Percentiles rank a stretch among this genome's conserved stretches.
These are phyloP conservation scores for Albula glossodonta DNA, from an alignment of 2,113 vertebrate genomes.

Conservation along the genomic window DNA sequence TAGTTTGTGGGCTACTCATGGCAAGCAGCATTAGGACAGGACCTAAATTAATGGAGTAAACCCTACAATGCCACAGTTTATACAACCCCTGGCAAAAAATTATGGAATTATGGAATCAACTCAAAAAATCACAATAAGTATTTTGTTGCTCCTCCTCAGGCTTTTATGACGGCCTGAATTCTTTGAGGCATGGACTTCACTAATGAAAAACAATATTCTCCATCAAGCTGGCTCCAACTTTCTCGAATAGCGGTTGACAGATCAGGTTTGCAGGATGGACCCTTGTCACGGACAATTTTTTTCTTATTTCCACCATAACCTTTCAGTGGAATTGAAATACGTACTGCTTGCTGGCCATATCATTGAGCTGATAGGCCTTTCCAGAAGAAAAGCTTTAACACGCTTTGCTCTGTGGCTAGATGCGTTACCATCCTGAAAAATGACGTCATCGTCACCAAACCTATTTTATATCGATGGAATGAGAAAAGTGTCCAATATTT, in stretches of 20 bases:
- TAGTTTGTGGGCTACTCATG: too few species aligned
- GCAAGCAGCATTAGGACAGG: too few species aligned
- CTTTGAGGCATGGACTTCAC: constrained; percentile 14
- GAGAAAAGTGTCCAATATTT: neutral
- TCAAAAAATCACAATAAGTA: neutral
- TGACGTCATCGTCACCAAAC: too few species aligned
- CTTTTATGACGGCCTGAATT: constrained; percentile 6
- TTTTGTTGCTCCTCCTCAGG: constrained; percentile 16
- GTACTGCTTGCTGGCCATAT: neutral
- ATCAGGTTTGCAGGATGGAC: constrained; percentile 13
- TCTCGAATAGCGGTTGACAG: constrained; percentile 17
- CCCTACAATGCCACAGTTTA: too few species aligned
- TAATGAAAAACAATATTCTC: neutral
- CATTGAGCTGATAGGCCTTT: too few species aligned
- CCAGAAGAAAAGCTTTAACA: too few species aligned
- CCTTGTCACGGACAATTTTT: constrained; percentile 9
- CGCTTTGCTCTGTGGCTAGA: too few species aligned
- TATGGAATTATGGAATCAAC: neutral
- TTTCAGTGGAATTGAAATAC: neutral
- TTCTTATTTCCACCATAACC: constrained; percentile 10
- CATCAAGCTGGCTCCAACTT: constrained; percentile 15
- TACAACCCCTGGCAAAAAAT: neutral
- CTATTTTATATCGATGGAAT: too few species aligned
- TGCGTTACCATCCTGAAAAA: too few species aligned
- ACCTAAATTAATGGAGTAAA: too few species aligned